A percentile compares a stretch with the other conserved stretches of the same genome.
phyloP scores from a whole-genome alignment of 2,888 invertebrate genomes.

The Eristalis arbustorum region DNA sequence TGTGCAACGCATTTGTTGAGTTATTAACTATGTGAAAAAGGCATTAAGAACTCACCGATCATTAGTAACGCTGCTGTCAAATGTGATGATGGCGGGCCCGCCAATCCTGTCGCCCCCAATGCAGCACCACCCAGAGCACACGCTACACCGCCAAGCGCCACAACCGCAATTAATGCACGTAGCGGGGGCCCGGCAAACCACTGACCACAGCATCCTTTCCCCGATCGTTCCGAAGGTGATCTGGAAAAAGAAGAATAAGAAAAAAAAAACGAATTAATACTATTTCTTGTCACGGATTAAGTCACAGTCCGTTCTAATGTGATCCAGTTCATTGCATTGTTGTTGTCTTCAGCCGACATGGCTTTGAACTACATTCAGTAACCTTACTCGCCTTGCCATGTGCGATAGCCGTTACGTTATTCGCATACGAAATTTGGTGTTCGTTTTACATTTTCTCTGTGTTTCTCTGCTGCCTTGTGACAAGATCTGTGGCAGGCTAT shows the following conservation, averaged over 20 bases:
- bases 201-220: slow-evolving; percentile 80
- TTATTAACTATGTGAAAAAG: background rate
- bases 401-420: slow-evolving; percentile 28
- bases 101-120: slow-evolving; percentile 79
- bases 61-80: slow-evolving; percentile 80
- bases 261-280: slow-evolving; percentile 28
- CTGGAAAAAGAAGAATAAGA: slow-evolving; percentile 73
- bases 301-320: slow-evolving; percentile 43
- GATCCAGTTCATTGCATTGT: slow-evolving; percentile 27
- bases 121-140: slow-evolving; percentile 80
- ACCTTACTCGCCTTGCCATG: slow-evolving; percentile 1
- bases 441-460: background rate
- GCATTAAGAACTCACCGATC: slow-evolving; percentile 77
- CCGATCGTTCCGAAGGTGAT: slow-evolving; percentile 80
- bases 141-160: slow-evolving; percentile 80
- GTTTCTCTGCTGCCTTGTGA: background rate
- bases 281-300: slow-evolving; percentile 20
- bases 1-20: no score
- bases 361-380: slow-evolving; percentile 68
- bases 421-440: slow-evolving; percentile 35
- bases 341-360: slow-evolving; percentile 38
- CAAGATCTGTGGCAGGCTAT: background rate
- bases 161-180: slow-evolving; percentile 80
- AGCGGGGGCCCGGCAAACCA: slow-evolving; percentile 80
- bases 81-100: slow-evolving; percentile 80